These are phyloP conservation scores for Barbus barbus DNA, from an alignment of 2,113 vertebrate species.

Conservation along the genomic window DNA sequence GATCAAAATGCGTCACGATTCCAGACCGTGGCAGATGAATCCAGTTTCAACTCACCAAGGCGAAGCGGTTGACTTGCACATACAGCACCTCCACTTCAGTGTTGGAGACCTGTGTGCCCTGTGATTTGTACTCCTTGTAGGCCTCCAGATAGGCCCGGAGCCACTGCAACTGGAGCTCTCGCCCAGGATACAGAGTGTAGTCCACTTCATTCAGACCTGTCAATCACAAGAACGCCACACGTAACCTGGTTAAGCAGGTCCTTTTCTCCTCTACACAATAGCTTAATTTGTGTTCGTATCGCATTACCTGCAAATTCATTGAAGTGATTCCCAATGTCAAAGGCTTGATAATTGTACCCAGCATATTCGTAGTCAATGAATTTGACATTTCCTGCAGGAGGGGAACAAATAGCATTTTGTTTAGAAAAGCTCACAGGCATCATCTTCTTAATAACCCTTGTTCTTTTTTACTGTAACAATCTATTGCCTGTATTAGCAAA, in stretches of 20 bases:
- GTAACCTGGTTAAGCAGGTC: too few species aligned
- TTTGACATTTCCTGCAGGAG: slow-evolving; percentile 86
- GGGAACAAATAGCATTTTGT: slow-evolving; percentile 75
- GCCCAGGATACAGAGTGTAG: slow-evolving; percentile 88
- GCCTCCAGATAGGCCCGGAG: slow-evolving; percentile 90
- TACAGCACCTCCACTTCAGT: slow-evolving; percentile 89
- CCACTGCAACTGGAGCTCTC: slow-evolving; percentile 88
- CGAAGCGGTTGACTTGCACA: slow-evolving; percentile 94
- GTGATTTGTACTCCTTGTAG: slow-evolving; percentile 90
- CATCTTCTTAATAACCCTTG: slow-evolving; percentile 39
- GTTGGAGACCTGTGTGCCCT: slow-evolving; percentile 80
- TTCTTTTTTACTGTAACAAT: slow-evolving; percentile 43
- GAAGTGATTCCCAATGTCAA: slow-evolving; percentile 99
- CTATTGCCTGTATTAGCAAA: slow-evolving; percentile 45
- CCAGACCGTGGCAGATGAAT: neutral
- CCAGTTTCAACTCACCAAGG: slow-evolving; percentile 81
- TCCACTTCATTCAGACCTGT: slow-evolving; percentile 95
- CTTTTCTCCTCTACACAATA: neutral
- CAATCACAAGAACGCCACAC: slow-evolving; percentile 36
- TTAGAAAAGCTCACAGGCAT: slow-evolving; percentile 62
- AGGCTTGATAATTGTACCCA: slow-evolving; percentile 98
- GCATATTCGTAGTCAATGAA: slow-evolving; percentile 99
- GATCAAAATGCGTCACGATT: neutral
- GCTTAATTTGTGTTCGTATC: neutral
- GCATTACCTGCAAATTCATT: slow-evolving; percentile 96